Base-by-base conservation (phyloP, 2,797 vertebrate species). In the Melanotaenia parkinsoni region DNA sequence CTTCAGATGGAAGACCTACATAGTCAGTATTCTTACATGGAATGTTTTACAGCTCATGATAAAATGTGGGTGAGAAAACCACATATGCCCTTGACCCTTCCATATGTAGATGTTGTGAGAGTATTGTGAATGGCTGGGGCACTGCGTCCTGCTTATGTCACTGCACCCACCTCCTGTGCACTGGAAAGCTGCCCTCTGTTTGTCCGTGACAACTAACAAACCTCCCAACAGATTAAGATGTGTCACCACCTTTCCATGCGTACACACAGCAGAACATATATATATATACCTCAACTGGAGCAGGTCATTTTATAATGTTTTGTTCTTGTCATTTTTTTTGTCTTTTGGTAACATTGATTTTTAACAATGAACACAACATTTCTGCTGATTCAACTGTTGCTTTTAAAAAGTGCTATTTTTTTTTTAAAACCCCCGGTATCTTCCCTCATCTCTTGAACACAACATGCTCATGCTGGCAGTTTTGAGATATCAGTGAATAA, bases 71-170 rank as follows among this genome's bases (percentile, higher is more conserved):
- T 71, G 43, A 67, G 26, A 56, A 14, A 51, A 66, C 4, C 28
- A 63, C 59, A 57, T 45, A 60, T 53, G 60, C 33, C 92, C 91
- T 92, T 92, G 88, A 90, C 84, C 85, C 72, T 69, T 87, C 82
- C 84, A 71, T 88, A 88, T 91, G 90, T 88, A 82, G 72, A 81
- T 84, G 81, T 72, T 81, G 72, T 71, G 81, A 79, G 61, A 75
- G 30, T 70, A 72, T 62, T 0, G 50, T 70, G 65, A 82, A 71
- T 28, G 67, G 67, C 80, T 70, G 84, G 86, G 80, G 72, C 83
- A 72, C 74, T 43, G 88, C 12, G 83, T 77, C 89, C 89, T 80
- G 89, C 91, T 93, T 93, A 89, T 93, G 89, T 91, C 91, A 86
- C 77, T 79, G 76, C 80, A 79, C 73, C 80, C 83, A 72, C 92